Percentiles rank a stretch among this genome's conserved stretches.
Conservation (phyloP, 1,140 invertebrate species). For the Archegozetes longisetosus region DNA sequence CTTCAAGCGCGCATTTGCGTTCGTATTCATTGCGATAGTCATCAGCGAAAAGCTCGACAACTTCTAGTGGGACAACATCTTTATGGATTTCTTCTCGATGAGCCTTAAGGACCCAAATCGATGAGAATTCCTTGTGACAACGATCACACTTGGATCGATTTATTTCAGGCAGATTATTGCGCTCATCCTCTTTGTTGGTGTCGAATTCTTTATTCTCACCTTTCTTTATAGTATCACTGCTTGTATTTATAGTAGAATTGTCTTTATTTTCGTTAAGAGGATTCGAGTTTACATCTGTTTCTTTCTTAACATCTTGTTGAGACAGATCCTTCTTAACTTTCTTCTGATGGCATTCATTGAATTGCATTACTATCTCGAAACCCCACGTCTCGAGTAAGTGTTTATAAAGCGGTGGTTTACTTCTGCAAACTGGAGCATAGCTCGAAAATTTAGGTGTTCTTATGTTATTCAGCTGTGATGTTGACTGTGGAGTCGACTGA, state of each 20-base stretch:
- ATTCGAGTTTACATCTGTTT: constrained; percentile 9
- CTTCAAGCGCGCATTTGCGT: constrained; percentile 44
- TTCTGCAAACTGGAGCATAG: constrained; percentile 8
- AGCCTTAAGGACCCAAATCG: constrained; percentile 85
- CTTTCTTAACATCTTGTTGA: constrained; percentile 9
- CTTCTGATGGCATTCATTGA: constrained; percentile 69
- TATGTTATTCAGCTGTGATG: neutral
- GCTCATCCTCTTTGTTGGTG: constrained; percentile 17
- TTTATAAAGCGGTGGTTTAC: constrained; percentile 42
- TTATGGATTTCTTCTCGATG: constrained; percentile 90
- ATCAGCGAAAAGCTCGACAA: constrained; percentile 77
- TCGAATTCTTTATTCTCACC: constrained; percentile 18
- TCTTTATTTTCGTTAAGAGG: constrained; percentile 1
- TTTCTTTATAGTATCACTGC: constrained; percentile 14
- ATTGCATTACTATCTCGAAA: constrained; percentile 90
- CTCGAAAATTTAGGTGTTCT: constrained; percentile 1
- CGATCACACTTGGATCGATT: constrained; percentile 63
- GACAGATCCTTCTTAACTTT: constrained; percentile 18
- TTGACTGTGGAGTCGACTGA: constrained; percentile 8
- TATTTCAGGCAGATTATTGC: constrained; percentile 38
- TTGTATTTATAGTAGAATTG: constrained; percentile 12
- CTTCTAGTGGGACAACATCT: constrained; percentile 68
- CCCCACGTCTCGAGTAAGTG: constrained; percentile 80
- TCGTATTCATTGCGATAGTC: constrained; percentile 71
- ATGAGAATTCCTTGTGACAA: constrained; percentile 84